Evolutionary conservation across 92 coral and sea anemone species (phyloP).

Genomic region (Zoanthus solanderi): DNA sequence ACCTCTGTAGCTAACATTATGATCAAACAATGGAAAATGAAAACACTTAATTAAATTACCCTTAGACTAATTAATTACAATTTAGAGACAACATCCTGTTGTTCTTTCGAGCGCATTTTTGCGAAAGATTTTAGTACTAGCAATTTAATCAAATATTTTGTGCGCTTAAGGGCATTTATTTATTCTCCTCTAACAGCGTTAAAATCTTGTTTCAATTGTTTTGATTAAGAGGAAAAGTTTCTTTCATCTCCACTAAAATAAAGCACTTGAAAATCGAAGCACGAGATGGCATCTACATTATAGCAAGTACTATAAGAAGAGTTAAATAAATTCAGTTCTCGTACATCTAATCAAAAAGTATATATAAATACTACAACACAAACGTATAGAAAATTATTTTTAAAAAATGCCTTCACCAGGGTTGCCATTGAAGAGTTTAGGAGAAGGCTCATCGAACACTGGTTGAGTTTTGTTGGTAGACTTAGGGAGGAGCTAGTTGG

Average conservation of each 20-base stretch:
- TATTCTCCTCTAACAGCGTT: background rate
- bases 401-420: no score
- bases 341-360: no score
- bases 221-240: background rate
- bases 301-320: no score
- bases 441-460: no score
- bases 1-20: background rate
- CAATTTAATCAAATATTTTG: background rate
- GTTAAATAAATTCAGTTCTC: no score
- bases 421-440: no score
- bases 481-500: no score
- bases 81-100: background rate
- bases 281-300: no score
- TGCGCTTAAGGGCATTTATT: background rate
- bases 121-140: background rate
- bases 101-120: background rate
- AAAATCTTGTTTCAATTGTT: background rate
- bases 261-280: background rate
- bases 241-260: background rate
- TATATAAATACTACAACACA: no score
- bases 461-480: no score
- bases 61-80: background rate
- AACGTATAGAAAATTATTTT: no score
- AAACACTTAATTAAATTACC: background rate
- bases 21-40: background rate